Evolutionary conservation across 2,888 invertebrate species (phyloP).

Genomic region (Trichopria drosophilae): DNA sequence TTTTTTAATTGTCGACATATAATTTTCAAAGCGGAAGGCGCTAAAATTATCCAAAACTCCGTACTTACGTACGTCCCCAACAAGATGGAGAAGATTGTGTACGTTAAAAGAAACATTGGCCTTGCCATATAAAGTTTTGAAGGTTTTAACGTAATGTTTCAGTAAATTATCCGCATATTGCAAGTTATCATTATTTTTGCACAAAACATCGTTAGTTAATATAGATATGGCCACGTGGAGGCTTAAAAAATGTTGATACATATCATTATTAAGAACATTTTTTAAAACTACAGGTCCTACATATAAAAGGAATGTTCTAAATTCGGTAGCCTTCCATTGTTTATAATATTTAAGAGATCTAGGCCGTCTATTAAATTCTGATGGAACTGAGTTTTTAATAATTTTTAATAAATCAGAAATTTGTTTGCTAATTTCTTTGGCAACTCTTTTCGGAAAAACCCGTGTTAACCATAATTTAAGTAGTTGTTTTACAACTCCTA

Average conservation of each 20-base stretch:
- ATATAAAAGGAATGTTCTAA: constrained; percentile 34
- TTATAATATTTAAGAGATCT: background rate
- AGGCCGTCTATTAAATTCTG: constrained; percentile 8
- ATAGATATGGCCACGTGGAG: constrained; percentile 35
- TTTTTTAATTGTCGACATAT: constrained; percentile 2
- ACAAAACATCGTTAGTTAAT: constrained; percentile 7
- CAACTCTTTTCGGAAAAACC: background rate
- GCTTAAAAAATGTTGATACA: constrained; percentile 31
- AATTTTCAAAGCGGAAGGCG: constrained; percentile 10
- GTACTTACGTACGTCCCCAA: background rate
- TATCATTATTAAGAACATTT: constrained; percentile 12
- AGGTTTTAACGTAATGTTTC: constrained; percentile 38
- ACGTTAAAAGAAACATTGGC: constrained; percentile 43
- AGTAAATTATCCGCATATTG: constrained; percentile 7
- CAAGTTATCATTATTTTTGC: constrained; percentile 4
- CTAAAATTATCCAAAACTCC: constrained; percentile 3
- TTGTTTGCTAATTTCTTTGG: background rate
- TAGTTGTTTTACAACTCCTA: constrained; percentile 29
- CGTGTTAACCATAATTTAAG: constrained; percentile 28
- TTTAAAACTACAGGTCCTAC: constrained; percentile 34
- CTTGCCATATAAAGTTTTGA: constrained; percentile 38
- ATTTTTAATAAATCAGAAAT: background rate
- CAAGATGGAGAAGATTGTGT: constrained; percentile 33
- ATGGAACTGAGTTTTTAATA: constrained; percentile 4
- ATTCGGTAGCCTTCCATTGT: constrained; percentile 35